Conservation (phyloP, 37 sponge, comb jelly and placozoan genomes). For the Amphimedon queenslandica region DNA sequence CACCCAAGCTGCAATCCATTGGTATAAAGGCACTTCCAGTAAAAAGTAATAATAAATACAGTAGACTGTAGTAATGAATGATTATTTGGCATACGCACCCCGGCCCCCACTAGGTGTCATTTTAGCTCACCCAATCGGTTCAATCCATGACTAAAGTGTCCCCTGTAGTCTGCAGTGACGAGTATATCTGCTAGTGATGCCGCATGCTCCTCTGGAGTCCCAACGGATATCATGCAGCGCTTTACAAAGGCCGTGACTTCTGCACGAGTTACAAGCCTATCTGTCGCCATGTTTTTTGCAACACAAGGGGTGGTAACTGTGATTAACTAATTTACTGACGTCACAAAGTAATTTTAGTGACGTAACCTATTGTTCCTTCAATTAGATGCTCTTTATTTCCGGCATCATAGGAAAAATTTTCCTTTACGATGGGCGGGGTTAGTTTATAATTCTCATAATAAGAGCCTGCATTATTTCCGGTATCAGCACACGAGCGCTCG, state of each 20-base stretch:
- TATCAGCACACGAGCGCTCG: not conserved
- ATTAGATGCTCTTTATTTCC: too few relatives aligned
- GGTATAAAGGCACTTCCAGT: not conserved
- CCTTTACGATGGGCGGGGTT: not conserved
- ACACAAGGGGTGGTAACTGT: too few relatives aligned
- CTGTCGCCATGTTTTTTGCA: not conserved
- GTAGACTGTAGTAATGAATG: too few relatives aligned
- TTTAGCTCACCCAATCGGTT: constrained; percentile 83
- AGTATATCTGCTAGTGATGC: constrained; percentile 67
- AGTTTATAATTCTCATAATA: not conserved
- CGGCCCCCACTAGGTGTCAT: not conserved
- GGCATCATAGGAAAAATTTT: too few relatives aligned
- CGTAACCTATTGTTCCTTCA: too few relatives aligned
- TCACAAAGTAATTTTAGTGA: too few relatives aligned
- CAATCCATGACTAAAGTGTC: constrained; percentile 94
- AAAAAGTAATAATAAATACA: too few relatives aligned
- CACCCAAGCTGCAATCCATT: not conserved
- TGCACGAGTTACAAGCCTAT: constrained; percentile 28
- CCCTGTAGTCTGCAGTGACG: constrained; percentile 75
- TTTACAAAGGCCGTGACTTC: constrained; percentile 52
- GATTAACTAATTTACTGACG: too few relatives aligned
- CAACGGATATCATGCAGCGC: constrained; percentile 47
- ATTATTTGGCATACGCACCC: not conserved
- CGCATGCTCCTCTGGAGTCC: constrained; percentile 37
- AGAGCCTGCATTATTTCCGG: not conserved